Base-by-base conservation (phyloP, 2,888 invertebrate genomes). In the Pammene fasciana region DNA sequence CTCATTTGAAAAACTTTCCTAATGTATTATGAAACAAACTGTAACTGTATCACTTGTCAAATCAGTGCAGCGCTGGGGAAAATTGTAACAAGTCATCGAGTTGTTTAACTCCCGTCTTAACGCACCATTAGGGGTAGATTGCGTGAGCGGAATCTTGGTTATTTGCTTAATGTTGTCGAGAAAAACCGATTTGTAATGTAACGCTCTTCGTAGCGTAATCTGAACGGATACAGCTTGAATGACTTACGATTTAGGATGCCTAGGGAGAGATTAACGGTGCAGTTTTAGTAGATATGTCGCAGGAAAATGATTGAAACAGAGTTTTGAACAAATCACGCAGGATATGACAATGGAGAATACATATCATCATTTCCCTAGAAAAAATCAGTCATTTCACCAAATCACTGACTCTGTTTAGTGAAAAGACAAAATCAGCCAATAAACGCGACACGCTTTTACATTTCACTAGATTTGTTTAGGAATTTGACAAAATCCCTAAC, bases 61-160 rank as follows among this genome's bases (percentile, higher is more conserved):
- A 73, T 67, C 66, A 60, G 68, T 73, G 64, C 73, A 73, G 72
- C 76, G 75, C 73, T 72, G 80, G 76, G 79, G 79, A 80, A 85
- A 87, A 86, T 86, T 85, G 84, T 86, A 87, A 85, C 86, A 82
- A 87, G 86, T 88, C 88, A 89, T 86, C 80, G 84, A 80, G 78
- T 83, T 84, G 83, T 86, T 82, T 83, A 86, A 86, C 83, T 86
- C 85, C 77, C 87, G 86, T 86, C 86, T 87, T 86, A 86, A 86
- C 90, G 90, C 85, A 80, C 85, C 90, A 90, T 90, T 90, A 88
- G 85, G 82, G 80, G 75, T 84, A 85, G 89, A 90, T 90, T 86
- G 88, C 87, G 86, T 87, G 87, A 86, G 83, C 80, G 79, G 84
- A 86, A 86, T 86, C 81, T 82, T 80, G 83, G 86, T 81, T 86